phyloP scores from a whole-genome alignment of 2,113 vertebrate species.

The Centrocercus urophasianus region DNA sequence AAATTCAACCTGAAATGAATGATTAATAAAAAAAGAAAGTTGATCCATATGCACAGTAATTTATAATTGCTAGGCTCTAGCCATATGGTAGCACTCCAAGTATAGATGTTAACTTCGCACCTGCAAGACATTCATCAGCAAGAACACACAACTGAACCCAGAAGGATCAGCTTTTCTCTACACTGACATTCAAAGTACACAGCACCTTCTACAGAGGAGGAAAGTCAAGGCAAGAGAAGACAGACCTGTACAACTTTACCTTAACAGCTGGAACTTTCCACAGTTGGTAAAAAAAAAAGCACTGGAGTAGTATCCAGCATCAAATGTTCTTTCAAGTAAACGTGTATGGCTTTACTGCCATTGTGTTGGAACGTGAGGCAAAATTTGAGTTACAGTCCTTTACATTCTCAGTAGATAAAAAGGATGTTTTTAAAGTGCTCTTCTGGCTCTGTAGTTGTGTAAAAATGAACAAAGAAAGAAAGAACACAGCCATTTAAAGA shows the following conservation, averaged over 20 bases:
- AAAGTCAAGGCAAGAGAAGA: neutral
- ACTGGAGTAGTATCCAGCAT: neutral
- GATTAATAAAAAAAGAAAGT: constrained; percentile 26
- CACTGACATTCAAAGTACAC: neutral
- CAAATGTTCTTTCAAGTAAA: neutral
- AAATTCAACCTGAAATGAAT: neutral
- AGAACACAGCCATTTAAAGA: neutral
- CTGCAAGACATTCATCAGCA: constrained; percentile 42
- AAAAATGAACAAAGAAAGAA: neutral
- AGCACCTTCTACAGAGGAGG: neutral
- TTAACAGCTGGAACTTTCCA: neutral
- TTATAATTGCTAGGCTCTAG: constrained; percentile 26
- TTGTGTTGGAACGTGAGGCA: neutral
- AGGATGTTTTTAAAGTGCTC: neutral
- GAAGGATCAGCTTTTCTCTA: neutral
- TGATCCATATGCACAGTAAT: neutral
- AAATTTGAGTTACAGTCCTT: neutral
- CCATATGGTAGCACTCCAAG: constrained; percentile 31
- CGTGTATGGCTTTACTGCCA: neutral
- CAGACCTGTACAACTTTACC: neutral
- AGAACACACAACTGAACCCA: neutral
- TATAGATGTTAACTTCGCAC: constrained; percentile 18
- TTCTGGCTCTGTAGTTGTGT: neutral
- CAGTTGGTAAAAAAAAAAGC: neutral
- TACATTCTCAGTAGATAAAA: neutral